Conservation (phyloP, 2,888 invertebrate genomes). For the Apodemia hepburni region DNA sequence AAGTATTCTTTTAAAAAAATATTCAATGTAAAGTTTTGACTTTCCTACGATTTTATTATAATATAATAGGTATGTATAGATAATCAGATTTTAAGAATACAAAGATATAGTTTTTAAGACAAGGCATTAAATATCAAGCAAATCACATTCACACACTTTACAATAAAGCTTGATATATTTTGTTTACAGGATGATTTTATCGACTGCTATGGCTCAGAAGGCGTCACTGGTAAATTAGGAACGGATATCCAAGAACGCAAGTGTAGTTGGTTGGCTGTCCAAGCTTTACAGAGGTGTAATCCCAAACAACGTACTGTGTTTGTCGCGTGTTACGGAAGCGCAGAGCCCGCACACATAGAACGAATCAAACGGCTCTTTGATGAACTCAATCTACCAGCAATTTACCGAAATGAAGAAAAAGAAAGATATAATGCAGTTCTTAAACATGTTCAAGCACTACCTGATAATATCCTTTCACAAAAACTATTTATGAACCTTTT, state of each 20-base stretch:
- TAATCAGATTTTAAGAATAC: too few relatives aligned
- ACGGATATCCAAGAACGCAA: conserved; percentile 96
- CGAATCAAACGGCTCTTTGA: conserved; percentile 59
- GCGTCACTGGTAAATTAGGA: conserved; percentile 91
- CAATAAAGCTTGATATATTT: neutral
- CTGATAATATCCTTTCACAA: conserved; percentile 76
- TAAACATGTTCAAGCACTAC: conserved; percentile 25
- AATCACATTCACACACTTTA: too few relatives aligned
- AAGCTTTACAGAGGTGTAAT: conserved; percentile 87
- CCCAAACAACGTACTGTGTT: conserved; percentile 76
- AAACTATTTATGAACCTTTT: conserved; percentile 87
- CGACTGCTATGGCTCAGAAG: conserved; percentile 92
- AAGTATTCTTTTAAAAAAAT: too few relatives aligned
- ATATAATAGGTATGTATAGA: too few relatives aligned
- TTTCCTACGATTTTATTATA: too few relatives aligned
- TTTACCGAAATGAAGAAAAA: conserved; percentile 86
- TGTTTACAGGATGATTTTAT: conserved; percentile 88
- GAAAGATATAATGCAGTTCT: conserved; percentile 82
- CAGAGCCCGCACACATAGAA: conserved; percentile 82
- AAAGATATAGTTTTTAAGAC: too few relatives aligned
- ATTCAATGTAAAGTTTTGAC: too few relatives aligned
- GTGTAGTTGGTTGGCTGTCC: conserved; percentile 95
- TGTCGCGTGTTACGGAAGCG: conserved; percentile 85
- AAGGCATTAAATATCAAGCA: too few relatives aligned
- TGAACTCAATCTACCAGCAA: conserved; percentile 83